A percentile compares a stretch with the other conserved stretches of the same genome.
Evolutionary conservation across 2,888 invertebrate genomes (phyloP).

Genomic region (Caenorhabditis panamensis): DNA sequence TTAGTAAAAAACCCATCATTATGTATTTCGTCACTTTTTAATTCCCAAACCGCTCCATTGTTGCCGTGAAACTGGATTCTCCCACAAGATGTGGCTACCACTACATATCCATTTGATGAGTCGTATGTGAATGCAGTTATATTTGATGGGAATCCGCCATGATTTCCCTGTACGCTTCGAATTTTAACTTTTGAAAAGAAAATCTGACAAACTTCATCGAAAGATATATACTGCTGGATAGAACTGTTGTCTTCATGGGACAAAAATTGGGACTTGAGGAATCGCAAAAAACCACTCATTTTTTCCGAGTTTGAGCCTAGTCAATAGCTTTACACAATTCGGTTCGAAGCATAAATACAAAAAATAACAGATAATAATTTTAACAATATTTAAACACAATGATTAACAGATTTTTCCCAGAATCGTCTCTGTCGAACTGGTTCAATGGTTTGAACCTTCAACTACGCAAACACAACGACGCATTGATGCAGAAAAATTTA

Average conservation of each 20-base stretch:
- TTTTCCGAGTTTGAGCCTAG: background rate
- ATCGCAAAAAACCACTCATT: background rate
- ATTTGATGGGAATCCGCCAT: conserved; percentile 50
- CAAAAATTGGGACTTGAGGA: background rate
- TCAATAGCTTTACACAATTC: too few species aligned
- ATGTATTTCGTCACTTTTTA: too few species aligned
- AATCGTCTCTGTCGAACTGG: too few species aligned
- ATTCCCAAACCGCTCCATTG: conserved; percentile 16
- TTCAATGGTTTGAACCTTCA: too few species aligned
- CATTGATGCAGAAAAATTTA: too few species aligned
- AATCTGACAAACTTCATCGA: background rate
- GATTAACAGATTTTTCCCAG: too few species aligned
- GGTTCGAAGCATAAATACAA: too few species aligned
- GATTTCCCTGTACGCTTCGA: conserved; percentile 33
- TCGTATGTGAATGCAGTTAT: conserved; percentile 25
- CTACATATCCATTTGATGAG: conserved; percentile 18
- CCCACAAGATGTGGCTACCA: conserved; percentile 28
- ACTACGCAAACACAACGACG: too few species aligned
- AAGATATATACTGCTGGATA: conserved; percentile 13
- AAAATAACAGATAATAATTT: too few species aligned
- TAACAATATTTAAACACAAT: too few species aligned
- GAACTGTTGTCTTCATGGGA: background rate
- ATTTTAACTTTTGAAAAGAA: conserved; percentile 12
- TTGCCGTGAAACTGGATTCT: conserved; percentile 42
- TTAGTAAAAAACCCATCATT: too few species aligned